Evolutionary conservation across 1,140 invertebrate species (phyloP).

Genomic region (Meloidogyne chitwoodi): DNA sequence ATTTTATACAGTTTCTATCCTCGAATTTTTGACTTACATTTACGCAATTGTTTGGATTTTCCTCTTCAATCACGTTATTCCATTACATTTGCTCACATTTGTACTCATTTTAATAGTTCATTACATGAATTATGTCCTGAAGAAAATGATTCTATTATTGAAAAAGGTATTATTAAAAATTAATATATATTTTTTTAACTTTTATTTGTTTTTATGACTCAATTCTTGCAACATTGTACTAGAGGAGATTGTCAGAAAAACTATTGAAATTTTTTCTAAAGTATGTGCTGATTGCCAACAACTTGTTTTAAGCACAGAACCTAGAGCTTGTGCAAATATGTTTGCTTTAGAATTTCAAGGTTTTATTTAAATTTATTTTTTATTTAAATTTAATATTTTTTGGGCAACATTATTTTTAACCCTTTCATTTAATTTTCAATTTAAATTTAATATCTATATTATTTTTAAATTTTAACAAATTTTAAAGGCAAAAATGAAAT

Average conservation of each 20-base stretch:
- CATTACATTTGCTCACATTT: conserved; percentile 93
- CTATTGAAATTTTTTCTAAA: conserved; percentile 66
- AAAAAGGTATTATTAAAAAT: conserved; percentile 30
- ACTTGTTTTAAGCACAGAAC: conserved; percentile 89
- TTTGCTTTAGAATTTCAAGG: conserved; percentile 42
- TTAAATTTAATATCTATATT: too few relatives aligned
- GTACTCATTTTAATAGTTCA: conserved; percentile 92
- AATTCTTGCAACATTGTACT: conserved; percentile 77
- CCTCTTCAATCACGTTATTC: conserved; percentile 69
- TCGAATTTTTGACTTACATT: conserved; percentile 46
- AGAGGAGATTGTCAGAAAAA: conserved; percentile 67
- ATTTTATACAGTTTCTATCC: conserved; percentile 49
- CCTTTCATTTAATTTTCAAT: too few relatives aligned
- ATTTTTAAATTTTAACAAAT: too few relatives aligned
- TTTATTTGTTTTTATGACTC: conserved; percentile 23
- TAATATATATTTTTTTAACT: background rate
- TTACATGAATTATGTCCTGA: conserved; percentile 97
- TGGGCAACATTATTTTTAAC: too few relatives aligned
- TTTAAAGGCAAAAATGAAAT: conserved; percentile 11
- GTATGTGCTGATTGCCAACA: conserved; percentile 94
- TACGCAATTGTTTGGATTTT: conserved; percentile 42
- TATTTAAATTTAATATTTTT: background rate
- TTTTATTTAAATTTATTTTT: background rate
- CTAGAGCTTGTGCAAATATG: conserved; percentile 61
- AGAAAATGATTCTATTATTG: conserved; percentile 67